Base-by-base conservation (phyloP, 2,113 vertebrate genomes). In the Lepidothrix coronata region DNA sequence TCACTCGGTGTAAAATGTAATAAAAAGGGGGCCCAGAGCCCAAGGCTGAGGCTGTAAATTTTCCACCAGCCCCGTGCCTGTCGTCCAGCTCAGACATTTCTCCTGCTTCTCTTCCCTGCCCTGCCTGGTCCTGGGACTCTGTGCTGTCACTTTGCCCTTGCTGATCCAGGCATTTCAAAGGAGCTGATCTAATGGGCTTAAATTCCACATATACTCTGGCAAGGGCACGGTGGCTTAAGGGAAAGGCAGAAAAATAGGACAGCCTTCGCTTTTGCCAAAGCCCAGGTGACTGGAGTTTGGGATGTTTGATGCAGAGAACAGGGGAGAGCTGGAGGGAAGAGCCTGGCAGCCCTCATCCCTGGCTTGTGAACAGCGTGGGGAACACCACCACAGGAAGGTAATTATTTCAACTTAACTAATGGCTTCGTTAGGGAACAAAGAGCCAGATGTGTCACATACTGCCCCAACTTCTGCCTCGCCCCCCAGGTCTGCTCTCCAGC, bases 11-110 rank as follows among this genome's bases (percentile, higher is more conserved):
- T 87, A 80, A 95, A 87, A 89, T 23, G 57, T 31, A 91, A 96
- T 93, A 82, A 84, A 57, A 66, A 89, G 44, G 86, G 39, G 95
- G 86, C 88, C 68, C 93, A 41, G 72, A 80, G 85, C 39, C 75
- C 8, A 6, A 55, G 77, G 8, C 68, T 6, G 75, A 33, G 48
- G 90, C 85, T 91, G 65, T 93, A 93, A 86, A 91, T 97, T 49
- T 74, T 81, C 93, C 20, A 0, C 9, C 46, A 77, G 82, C 67
- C 3, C 78, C 1, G 1, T 58, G 65, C 44, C 55, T 91, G 74
- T 48, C 3, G 0, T 35, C 51, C 90, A 19, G 35, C 86, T 84
- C 23, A 3, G 52, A 7, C 6, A 0, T 28, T 84, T n/a, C 73
- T 94, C 22, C 61, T 37, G 46, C 39, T 44, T 24, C 90, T 66